These are phyloP conservation scores for Colletes latitarsis DNA, from an alignment of 1,140 invertebrate species.

Conservation along the genomic window DNA sequence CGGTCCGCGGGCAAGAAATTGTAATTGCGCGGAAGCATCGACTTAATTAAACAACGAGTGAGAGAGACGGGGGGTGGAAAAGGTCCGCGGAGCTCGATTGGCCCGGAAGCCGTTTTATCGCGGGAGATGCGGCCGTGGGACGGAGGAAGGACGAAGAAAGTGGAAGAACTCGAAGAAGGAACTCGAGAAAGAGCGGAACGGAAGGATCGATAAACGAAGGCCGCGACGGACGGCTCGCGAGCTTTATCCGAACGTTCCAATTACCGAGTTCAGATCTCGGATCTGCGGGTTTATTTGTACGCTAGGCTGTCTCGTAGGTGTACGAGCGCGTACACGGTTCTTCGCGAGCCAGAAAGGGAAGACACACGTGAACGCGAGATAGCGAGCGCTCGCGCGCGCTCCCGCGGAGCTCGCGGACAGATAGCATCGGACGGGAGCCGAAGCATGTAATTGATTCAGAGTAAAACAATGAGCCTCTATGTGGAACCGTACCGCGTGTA, in stretches of 20 bases:
- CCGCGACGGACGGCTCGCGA: conserved; percentile 51
- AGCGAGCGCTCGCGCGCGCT: conserved; percentile 42
- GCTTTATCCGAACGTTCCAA: conserved; percentile 69
- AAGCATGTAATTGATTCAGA: conserved; percentile 77
- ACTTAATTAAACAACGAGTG: conserved; percentile 57
- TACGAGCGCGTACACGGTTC: not conserved
- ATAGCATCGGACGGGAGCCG: conserved; percentile 74
- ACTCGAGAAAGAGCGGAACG: conserved; percentile 32
- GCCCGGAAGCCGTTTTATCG: conserved; percentile 54
- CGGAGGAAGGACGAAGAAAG: not conserved
- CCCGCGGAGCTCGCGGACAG: conserved; percentile 52
- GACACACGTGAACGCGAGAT: conserved; percentile 49
- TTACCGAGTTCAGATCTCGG: conserved; percentile 58
- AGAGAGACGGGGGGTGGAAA: not conserved
- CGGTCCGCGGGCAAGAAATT: conserved; percentile 45
- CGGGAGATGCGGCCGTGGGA: not conserved
- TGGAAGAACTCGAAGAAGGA: conserved; percentile 13
- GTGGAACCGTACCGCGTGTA: conserved; percentile 61
- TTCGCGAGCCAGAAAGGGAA: conserved; percentile 51
- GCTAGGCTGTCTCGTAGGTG: not conserved
- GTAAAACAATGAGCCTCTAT: conserved; percentile 76
- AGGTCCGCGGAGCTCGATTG: conserved; percentile 23
- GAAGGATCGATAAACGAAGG: conserved; percentile 53
- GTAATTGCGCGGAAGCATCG: conserved; percentile 60
- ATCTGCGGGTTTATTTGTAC: conserved; percentile 62